Evolutionary conservation across 2,797 vertebrate species (phyloP), one percentile per base, ranked within the genome.

Genomic region (Melanotaenia nigrans): DNA sequence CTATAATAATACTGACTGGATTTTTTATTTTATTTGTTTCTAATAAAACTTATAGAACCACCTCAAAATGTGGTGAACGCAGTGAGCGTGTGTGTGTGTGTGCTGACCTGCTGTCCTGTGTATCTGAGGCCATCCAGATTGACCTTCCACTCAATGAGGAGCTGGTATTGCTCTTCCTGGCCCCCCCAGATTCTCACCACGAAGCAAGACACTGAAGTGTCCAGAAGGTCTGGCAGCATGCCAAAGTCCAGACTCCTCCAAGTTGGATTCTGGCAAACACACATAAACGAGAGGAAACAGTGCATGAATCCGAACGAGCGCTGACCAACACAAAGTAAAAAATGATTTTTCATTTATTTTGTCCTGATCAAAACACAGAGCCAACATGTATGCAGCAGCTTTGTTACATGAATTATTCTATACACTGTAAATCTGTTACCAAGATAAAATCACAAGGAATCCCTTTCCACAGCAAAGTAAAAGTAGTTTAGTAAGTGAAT

Each of bases 231-330:
- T 0, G 97, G 98, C 91, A 99, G 96, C 93, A 99, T 92, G 66
- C 96, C 97, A 54, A 99, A 99, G 83, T 99, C 97, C 61, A 99
- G 93, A 79, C 98, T 99, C 71, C 97, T 93, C 98, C 98, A 99
- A 0, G 97, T 99, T 0, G 98, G 98, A 88, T 99, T 99, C 97
- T 99, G 84, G 1, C 51, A 79, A 10, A 62, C 18, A 73, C 32
- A 73, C 13, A 68, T 16, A 78, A 8, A 71, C 40, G 45, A 13
- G n/a, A 67, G 20, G 30, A 64, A 55, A 24, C 51, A 54, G 14
- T 11, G 36, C 2, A 40, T 1, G 54, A 59, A 33, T 62, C 4
- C n/a, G 4, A 56, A 51, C 2, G 28, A 56, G 13, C 61, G 40
- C 49, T 53, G 8, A 63, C 49, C 25, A 54, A 35, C 6, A 51